Evolutionary conservation across 2,113 vertebrate species (phyloP).

Genomic region (Rattus rattus): DNA sequence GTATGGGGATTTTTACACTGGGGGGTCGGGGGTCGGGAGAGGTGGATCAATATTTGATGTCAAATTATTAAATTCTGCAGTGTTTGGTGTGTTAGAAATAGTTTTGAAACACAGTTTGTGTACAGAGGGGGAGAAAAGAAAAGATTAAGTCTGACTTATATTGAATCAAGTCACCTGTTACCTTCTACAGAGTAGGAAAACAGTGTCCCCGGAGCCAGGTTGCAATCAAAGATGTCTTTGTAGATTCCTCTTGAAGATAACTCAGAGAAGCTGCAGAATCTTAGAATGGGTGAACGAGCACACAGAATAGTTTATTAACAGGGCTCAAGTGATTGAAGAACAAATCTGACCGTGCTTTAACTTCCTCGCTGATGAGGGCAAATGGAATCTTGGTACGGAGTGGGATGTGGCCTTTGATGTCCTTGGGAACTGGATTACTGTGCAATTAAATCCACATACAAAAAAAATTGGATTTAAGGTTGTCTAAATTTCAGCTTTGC

Average conservation of each 20-base stretch:
- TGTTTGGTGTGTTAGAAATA: constrained; percentile 54
- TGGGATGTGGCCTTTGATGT: constrained; percentile 83
- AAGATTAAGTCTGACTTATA: constrained; percentile 75
- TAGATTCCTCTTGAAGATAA: constrained; percentile 86
- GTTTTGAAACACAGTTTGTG: constrained; percentile 68
- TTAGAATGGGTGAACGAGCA: constrained; percentile 86
- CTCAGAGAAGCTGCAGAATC: constrained; percentile 84
- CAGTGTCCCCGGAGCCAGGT: constrained; percentile 84
- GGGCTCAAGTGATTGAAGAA: constrained; percentile 90
- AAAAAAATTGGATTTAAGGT: constrained; percentile 49
- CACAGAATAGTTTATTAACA: constrained; percentile 91
- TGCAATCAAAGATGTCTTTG: constrained; percentile 91
- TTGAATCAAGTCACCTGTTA: constrained; percentile 87
- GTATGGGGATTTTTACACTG: background rate
- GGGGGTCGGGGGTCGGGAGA: background rate
- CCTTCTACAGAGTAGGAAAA: constrained; percentile 80
- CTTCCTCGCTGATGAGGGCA: constrained; percentile 84
- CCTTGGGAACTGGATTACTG: constrained; percentile 79
- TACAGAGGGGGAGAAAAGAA: background rate
- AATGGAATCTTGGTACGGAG: constrained; percentile 85
- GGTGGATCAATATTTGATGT: constrained; percentile 65
- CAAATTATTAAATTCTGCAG: constrained; percentile 53
- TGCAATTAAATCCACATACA: constrained; percentile 80
- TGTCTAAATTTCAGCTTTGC: constrained; percentile 73
- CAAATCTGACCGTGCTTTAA: constrained; percentile 90